A percentile compares a stretch with the other conserved stretches of the same genome.
phyloP scores from a whole-genome alignment of 2,797 vertebrate species.

The Lacerta bilineata region DNA sequence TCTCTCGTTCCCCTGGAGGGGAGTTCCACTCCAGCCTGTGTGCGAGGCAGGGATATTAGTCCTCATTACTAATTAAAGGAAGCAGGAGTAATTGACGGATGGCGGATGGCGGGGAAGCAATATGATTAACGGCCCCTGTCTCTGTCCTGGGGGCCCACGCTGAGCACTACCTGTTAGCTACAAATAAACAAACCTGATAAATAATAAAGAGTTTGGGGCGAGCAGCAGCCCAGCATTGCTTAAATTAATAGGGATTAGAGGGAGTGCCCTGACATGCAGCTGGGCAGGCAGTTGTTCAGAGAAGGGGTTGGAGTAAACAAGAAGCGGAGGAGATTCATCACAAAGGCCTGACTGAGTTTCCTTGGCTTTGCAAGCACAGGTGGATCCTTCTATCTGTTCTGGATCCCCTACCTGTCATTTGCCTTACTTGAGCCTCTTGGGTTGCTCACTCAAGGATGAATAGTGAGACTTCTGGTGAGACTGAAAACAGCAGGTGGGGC shows the following conservation, averaged over 20 bases:
- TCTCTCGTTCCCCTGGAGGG: conserved; percentile 64
- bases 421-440: background rate
- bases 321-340: conserved; percentile 71
- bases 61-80: conserved; percentile 98
- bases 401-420: background rate
- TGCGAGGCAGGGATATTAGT: conserved; percentile 92
- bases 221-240: conserved; percentile 86
- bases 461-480: background rate
- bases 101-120: conserved; percentile 73
- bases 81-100: conserved; percentile 85
- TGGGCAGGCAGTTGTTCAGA: conserved; percentile 68
- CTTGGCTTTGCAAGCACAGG: background rate
- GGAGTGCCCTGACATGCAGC: conserved; percentile 83
- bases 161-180: conserved; percentile 95
- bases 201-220: conserved; percentile 92
- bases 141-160: conserved; percentile 79
- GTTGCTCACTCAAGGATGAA: background rate
- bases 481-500: background rate
- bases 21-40: conserved; percentile 76
- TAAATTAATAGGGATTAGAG: conserved; percentile 98
- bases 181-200: conserved; percentile 98
- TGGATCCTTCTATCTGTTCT: conserved; percentile 11
- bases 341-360: background rate
- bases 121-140: conserved; percentile 92
- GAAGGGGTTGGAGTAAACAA: conserved; percentile 69